Evolutionary conservation across 2,888 invertebrate species (phyloP).

Genomic region (Agrypnus murinus): DNA sequence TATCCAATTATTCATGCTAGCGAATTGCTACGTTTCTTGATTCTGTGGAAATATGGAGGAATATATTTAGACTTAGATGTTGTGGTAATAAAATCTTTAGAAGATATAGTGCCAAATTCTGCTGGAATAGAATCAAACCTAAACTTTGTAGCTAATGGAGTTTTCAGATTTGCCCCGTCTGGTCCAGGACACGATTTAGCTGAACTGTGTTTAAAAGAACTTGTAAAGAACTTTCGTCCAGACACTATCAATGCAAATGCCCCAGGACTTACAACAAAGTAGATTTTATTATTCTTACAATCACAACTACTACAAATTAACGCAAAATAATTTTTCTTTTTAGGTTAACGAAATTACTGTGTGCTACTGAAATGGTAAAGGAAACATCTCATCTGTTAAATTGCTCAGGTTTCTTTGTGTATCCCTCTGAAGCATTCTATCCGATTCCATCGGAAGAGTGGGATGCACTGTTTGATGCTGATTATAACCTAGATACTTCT

Average conservation of each 20-base stretch:
- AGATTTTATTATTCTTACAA: too few relatives aligned
- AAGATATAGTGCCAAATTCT: slow-evolving; percentile 75
- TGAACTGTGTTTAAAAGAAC: slow-evolving; percentile 74
- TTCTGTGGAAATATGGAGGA: slow-evolving; percentile 85
- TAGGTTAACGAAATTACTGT: slow-evolving; percentile 74
- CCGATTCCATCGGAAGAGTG: slow-evolving; percentile 78
- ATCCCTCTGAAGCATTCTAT: slow-evolving; percentile 79
- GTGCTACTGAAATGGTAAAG: slow-evolving; percentile 72
- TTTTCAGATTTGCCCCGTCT: slow-evolving; percentile 76
- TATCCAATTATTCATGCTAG: slow-evolving; percentile 78
- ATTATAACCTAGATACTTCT: slow-evolving; percentile 68
- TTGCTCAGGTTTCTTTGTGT: slow-evolving; percentile 79
- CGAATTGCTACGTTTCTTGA: slow-evolving; percentile 78
- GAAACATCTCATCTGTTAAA: slow-evolving; percentile 73
- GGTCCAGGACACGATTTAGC: slow-evolving; percentile 76
- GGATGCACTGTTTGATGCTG: slow-evolving; percentile 75
- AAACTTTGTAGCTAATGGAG: slow-evolving; percentile 80
- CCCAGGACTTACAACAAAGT: slow-evolving; percentile 81
- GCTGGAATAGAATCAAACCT: slow-evolving; percentile 76
- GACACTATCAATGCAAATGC: slow-evolving; percentile 78
- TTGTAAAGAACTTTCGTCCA: slow-evolving; percentile 73
- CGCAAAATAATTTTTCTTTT: too few relatives aligned
- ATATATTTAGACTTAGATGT: slow-evolving; percentile 86
- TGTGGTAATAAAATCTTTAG: slow-evolving; percentile 77
- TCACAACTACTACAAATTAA: too few relatives aligned